Evolutionary conservation across 2,888 invertebrate genomes (phyloP).

Genomic region (Dicyrtoma fusca): DNA sequence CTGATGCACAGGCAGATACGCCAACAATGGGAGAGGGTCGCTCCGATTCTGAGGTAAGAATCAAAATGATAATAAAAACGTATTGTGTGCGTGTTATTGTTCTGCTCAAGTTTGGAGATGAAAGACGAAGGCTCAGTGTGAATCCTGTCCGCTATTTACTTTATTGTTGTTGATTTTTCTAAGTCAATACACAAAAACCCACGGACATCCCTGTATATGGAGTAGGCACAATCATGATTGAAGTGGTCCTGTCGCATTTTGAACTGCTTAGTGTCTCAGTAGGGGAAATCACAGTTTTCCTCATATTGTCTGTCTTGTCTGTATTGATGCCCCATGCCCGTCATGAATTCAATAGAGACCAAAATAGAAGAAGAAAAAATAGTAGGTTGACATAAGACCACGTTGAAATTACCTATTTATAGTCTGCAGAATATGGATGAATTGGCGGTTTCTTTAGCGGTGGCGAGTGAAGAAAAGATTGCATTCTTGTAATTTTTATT

Average conservation of each 20-base stretch:
- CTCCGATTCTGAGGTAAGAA: constrained; percentile 54
- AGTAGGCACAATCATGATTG: no score
- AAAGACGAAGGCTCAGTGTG: not conserved
- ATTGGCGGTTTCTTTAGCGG: no score
- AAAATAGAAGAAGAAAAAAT: no score
- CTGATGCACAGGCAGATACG: constrained; percentile 54
- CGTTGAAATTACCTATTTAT: no score
- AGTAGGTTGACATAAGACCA: no score
- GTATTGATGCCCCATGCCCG: not conserved
- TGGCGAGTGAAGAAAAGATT: no score
- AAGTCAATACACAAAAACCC: no score
- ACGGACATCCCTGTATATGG: no score
- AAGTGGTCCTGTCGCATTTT: no score
- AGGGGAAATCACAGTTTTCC: constrained; percentile 13
- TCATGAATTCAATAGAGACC: not conserved
- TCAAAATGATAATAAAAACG: not conserved
- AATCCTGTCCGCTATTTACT: no score
- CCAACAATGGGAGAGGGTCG: constrained; percentile 50
- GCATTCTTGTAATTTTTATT: not conserved
- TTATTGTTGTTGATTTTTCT: not conserved
- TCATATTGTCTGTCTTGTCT: not conserved
- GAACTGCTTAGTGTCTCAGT: constrained; percentile 3
- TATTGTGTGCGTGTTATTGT: not conserved
- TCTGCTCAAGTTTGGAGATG: not conserved
- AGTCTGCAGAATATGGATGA: no score